Evolutionary conservation across 2,888 invertebrate species (phyloP).

Genomic region (Drosophila rubida): DNA sequence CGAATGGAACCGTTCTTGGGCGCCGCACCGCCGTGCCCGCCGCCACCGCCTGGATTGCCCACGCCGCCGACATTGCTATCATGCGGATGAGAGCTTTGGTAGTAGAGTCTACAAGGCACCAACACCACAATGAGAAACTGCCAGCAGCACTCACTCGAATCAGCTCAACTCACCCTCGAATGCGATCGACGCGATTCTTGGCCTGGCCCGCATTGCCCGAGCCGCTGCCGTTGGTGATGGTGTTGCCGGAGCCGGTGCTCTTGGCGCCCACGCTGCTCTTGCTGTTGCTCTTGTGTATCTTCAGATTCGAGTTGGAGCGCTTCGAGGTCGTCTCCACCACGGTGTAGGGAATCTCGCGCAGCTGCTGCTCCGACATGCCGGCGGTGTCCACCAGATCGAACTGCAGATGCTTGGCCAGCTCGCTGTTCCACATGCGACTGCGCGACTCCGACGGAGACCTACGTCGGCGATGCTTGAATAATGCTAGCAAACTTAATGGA

Average conservation of each 20-base stretch:
- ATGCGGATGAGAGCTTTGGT: slow-evolving; percentile 84
- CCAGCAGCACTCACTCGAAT: slow-evolving; percentile 23
- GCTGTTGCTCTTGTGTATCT: slow-evolving; percentile 85
- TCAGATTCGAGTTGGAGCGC: slow-evolving; percentile 83
- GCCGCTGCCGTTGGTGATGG: slow-evolving; percentile 81
- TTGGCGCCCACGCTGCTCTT: slow-evolving; percentile 82
- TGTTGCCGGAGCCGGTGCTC: slow-evolving; percentile 82
- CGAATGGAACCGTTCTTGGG: slow-evolving; percentile 86
- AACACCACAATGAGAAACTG: slow-evolving; percentile 34
- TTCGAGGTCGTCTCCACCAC: slow-evolving; percentile 90
- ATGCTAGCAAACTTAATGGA: no score
- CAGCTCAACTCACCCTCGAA: slow-evolving; percentile 83
- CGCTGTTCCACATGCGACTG: slow-evolving; percentile 89
- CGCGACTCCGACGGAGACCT: slow-evolving; percentile 90
- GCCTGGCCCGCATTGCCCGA: slow-evolving; percentile 79
- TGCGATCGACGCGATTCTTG: slow-evolving; percentile 85
- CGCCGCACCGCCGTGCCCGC: slow-evolving; percentile 48
- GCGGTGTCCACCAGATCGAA: slow-evolving; percentile 94
- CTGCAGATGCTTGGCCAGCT: slow-evolving; percentile 93
- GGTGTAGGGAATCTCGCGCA: slow-evolving; percentile 95
- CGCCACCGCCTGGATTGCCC: slow-evolving; percentile 40
- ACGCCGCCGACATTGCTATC: slow-evolving; percentile 73
- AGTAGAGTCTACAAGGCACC: slow-evolving; percentile 81
- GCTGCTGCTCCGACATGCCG: slow-evolving; percentile 94
- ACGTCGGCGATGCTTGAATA: not conserved